Evolutionary conservation across 2,113 vertebrate species (phyloP).

Genomic region (Crocuta crocuta): DNA sequence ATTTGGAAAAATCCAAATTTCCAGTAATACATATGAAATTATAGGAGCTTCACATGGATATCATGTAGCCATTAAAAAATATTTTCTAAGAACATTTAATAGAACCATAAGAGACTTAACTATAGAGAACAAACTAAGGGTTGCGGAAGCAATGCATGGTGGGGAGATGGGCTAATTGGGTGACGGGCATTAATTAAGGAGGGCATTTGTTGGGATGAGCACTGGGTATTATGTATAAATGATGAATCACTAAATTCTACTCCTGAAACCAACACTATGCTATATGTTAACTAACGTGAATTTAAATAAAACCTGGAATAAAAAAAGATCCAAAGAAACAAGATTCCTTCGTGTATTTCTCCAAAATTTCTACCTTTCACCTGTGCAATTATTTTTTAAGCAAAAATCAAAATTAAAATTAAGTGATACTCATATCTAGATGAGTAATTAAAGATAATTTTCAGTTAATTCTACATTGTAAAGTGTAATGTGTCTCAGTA

Average conservation of each 20-base stretch:
- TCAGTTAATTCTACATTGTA: background rate
- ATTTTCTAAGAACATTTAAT: constrained; percentile 37
- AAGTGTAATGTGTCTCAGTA: background rate
- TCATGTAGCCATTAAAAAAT: background rate
- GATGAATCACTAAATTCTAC: too few species aligned
- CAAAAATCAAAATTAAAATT: background rate
- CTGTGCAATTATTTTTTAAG: background rate
- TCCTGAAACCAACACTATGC: too few species aligned
- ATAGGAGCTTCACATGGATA: background rate
- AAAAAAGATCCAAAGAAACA: background rate
- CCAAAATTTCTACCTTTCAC: background rate
- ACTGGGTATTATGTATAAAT: too few species aligned
- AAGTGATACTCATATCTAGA: background rate
- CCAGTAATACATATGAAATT: background rate
- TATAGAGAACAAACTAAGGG: too few species aligned
- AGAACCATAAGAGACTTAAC: background rate
- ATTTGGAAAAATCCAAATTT: background rate
- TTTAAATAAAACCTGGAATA: too few species aligned
- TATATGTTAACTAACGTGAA: too few species aligned
- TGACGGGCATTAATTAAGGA: too few species aligned
- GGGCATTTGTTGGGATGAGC: too few species aligned
- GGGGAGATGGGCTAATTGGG: too few species aligned
- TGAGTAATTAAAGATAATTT: background rate
- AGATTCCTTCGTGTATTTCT: background rate
- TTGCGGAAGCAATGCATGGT: too few species aligned